Evolutionary conservation across 2,888 invertebrate species (phyloP), one percentile per base, ranked within the genome.

Genomic region (Dione juno): DNA sequence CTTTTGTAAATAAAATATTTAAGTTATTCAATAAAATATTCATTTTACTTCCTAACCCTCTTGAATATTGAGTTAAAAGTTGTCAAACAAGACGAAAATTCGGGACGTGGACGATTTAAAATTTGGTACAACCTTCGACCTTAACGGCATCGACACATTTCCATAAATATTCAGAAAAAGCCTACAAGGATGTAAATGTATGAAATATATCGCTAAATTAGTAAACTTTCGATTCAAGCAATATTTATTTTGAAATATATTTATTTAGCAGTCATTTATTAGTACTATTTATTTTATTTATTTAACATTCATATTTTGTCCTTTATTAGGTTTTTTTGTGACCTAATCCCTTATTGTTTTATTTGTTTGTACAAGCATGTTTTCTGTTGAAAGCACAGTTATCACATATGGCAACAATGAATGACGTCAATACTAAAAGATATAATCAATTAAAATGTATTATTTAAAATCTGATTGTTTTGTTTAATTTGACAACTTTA

Each of bases 401-500:
- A 50, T 67, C 59, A 50, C 41, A n/a, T 21, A 50, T 52, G 11
- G 59, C 50, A 59, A 67, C 59, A 58, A 1, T 67, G 50, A 58
- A 1, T 67, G 50, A 59, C 67, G 59, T 67, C 67, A 48, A 8
- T 2, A 37, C n/a, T 21, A 43, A 35, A 43, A 53, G 3, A 53
- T n/a, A 16, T 45, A 9, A 66, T 48, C 57, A 19, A 19, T 54
- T 35, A 35, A 35, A 58, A 21, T n/a, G 16, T n/a, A 10, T n/a
- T 21, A 11, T n/a, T 40, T n/a, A 41, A 10, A 67, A 67, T 13
- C n/a, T 50, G 50, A 59, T 67, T 59, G 28, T 59, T 59, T 50
- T 1, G 7, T 1, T 40, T 67, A 9, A 59, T 59, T 67, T 41
- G 50, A 50, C 58, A 67, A 50, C 19, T 58, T 48, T 58, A 58